phyloP scores from a whole-genome alignment of 2,888 invertebrate species.

The Dorcus parallelipipedus region DNA sequence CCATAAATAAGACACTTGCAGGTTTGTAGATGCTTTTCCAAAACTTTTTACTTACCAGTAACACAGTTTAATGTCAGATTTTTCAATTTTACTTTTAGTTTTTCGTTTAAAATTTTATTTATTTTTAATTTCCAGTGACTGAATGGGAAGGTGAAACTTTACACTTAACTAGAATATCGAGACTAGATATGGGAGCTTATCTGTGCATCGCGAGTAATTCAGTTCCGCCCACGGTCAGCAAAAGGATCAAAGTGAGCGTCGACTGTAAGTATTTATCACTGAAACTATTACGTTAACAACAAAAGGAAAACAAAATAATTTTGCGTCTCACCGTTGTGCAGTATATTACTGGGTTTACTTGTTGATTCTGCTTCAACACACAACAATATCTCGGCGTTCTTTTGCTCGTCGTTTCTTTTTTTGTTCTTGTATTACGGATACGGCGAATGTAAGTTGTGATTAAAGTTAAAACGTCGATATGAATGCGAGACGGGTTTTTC shows the following conservation, averaged over 20 bases:
- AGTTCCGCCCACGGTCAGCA: conserved; percentile 86
- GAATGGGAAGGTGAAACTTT: conserved; percentile 84
- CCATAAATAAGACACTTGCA: conserved; percentile 77
- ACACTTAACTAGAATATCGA: conserved; percentile 79
- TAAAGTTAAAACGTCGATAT: too few relatives aligned
- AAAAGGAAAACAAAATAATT: too few relatives aligned
- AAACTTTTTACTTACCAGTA: conserved; percentile 25
- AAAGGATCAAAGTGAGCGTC: conserved; percentile 89
- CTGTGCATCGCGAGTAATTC: conserved; percentile 89
- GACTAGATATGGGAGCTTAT: conserved; percentile 88
- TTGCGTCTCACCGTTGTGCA: too few relatives aligned
- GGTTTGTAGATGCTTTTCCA: conserved; percentile 53
- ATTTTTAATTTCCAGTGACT: conserved; percentile 56
- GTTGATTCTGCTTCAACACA: too few relatives aligned
- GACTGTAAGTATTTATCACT: conserved; percentile 73
- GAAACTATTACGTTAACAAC: not conserved
- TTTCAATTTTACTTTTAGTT: not conserved
- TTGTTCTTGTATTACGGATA: too few relatives aligned
- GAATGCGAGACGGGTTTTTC: too few relatives aligned
- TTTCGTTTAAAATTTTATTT: not conserved
- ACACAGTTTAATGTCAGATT: not conserved
- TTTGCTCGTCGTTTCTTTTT: too few relatives aligned
- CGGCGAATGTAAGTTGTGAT: too few relatives aligned
- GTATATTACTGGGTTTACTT: too few relatives aligned
- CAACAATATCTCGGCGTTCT: too few relatives aligned